Evolutionary conservation across 2,113 vertebrate species (phyloP).

Genomic region (Pterophyllum scalare): DNA sequence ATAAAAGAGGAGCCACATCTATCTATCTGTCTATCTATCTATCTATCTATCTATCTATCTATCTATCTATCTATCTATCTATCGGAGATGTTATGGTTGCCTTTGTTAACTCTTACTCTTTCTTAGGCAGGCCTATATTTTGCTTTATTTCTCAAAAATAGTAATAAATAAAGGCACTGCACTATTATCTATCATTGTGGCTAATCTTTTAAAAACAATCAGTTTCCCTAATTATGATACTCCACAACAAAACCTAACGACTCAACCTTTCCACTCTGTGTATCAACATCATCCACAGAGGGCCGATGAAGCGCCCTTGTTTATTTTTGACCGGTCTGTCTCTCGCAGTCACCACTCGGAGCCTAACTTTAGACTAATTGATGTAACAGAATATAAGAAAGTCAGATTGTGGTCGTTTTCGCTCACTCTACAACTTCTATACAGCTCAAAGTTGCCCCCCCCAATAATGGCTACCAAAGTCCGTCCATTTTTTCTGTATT

Average conservation of each 20-base stretch:
- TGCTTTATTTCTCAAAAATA: neutral
- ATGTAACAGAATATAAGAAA: neutral
- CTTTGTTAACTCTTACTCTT: slow-evolving; percentile 7
- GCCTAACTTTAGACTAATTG: neutral
- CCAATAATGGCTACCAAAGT: neutral
- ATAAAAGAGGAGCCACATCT: slow-evolving; percentile 54
- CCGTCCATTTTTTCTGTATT: neutral
- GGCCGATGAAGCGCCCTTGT: slow-evolving; percentile 8
- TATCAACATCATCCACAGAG: slow-evolving; percentile 43
- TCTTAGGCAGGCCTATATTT: neutral
- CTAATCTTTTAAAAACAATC: neutral
- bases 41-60: neutral
- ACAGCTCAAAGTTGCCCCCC: neutral
- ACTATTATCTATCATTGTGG: neutral
- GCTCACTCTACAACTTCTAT: neutral
- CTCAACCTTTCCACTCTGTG: neutral
- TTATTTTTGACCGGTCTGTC: neutral
- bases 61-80: neutral
- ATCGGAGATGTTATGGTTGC: neutral
- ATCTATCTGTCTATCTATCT: neutral
- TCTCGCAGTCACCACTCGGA: neutral
- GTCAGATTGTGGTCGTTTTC: neutral
- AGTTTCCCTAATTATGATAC: neutral
- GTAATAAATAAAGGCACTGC: neutral
- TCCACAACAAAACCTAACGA: neutral